Percentiles rank a stretch among this genome's conserved stretches.
Evolutionary conservation across 2,797 vertebrate genomes (phyloP).

Genomic region (Hypotaenidia okinawae): DNA sequence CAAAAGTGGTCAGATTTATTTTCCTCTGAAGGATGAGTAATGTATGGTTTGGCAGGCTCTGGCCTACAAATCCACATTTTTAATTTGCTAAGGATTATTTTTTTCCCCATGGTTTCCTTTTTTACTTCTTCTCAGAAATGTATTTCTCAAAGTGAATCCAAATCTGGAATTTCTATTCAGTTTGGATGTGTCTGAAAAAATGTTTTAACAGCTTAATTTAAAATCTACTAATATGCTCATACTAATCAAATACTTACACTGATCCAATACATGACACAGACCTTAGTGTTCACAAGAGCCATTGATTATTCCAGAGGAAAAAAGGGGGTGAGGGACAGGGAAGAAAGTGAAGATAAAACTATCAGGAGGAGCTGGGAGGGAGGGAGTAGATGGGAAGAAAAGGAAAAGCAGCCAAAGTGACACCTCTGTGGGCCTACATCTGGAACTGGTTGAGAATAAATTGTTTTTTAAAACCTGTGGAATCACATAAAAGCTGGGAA

Average conservation of each 20-base stretch:
- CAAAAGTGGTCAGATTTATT: background rate
- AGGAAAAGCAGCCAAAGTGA: background rate
- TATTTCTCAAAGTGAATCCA: background rate
- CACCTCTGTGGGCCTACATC: background rate
- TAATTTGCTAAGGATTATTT: background rate
- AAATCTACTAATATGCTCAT: background rate
- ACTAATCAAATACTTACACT: background rate
- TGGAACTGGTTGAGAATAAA: conserved; percentile 41
- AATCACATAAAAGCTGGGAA: conserved; percentile 26
- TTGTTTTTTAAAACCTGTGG: conserved; percentile 26
- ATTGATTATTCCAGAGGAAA: background rate
- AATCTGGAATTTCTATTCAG: background rate
- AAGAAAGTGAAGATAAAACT: background rate
- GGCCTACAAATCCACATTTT: background rate
- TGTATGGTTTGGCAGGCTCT: background rate
- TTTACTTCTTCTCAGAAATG: background rate
- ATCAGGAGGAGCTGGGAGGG: background rate
- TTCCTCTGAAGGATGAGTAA: background rate
- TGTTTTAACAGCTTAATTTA: background rate
- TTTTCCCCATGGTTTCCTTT: background rate
- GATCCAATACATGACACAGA: background rate
- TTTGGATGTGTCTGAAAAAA: background rate
- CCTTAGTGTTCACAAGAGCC: background rate
- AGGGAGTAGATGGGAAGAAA: background rate
- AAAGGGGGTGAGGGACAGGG: background rate